These are phyloP conservation scores for Hypomesus transpacificus DNA, from an alignment of 2,113 vertebrate species.

Conservation along the genomic window DNA sequence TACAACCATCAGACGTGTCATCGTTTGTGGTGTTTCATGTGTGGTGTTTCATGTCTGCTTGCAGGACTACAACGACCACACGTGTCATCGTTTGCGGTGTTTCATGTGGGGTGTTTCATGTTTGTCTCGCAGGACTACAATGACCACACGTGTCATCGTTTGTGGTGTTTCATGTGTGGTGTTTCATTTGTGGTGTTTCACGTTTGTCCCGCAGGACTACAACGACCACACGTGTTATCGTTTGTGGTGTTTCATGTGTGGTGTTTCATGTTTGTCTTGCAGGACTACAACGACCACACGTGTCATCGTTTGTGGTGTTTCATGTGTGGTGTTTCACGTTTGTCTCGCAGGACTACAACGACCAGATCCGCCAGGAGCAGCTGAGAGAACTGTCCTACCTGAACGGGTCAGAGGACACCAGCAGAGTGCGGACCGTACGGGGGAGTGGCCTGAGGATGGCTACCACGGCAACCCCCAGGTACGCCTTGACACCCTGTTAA, in stretches of 20 bases:
- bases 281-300: constrained; percentile 85
- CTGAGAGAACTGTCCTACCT: constrained; percentile 92
- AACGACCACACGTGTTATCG: constrained; percentile 78
- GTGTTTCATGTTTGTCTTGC: constrained; percentile 39
- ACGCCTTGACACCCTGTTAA: neutral
- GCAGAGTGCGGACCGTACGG: constrained; percentile 78
- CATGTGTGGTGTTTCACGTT: constrained; percentile 26
- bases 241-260: constrained; percentile 7
- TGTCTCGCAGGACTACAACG: constrained; percentile 90
- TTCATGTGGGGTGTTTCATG: constrained; percentile 18
- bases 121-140: constrained; percentile 88
- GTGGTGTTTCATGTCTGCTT: constrained; percentile 34
- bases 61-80: constrained; percentile 96
- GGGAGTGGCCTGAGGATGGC: constrained; percentile 81
- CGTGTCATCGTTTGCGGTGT: too few species aligned
- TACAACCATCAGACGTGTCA: too few species aligned
- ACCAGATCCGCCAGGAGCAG: constrained; percentile 98
- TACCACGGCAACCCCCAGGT: constrained; percentile 81
- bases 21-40: constrained; percentile 8
- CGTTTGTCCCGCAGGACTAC: constrained; percentile 82
- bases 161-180: constrained; percentile 13
- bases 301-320: too few species aligned
- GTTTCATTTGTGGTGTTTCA: too few species aligned
- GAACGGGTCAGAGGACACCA: constrained; percentile 92
- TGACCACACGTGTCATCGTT: constrained; percentile 69